Evolutionary conservation across 2,113 vertebrate genomes (phyloP).

Genomic region (Poecilia latipinna): DNA sequence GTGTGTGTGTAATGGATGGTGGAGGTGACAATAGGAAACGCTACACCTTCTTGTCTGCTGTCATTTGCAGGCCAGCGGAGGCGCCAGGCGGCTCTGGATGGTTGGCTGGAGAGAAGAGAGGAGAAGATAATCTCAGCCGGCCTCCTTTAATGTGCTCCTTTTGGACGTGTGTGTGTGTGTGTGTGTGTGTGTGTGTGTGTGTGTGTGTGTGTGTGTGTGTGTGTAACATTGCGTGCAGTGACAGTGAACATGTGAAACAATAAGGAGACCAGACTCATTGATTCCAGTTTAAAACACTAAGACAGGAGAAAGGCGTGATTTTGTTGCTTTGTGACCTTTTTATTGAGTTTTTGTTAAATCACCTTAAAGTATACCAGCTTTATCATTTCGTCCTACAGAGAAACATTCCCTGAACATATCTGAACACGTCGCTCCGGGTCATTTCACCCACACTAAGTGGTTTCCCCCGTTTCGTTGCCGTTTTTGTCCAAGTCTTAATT

Average conservation of each 20-base stretch:
- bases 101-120: slow-evolving; percentile 53
- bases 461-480: too few species aligned
- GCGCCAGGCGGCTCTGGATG: slow-evolving; percentile 69
- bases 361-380: not conserved
- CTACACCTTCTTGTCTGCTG: slow-evolving; percentile 74
- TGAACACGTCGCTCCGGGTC: too few species aligned
- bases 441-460: too few species aligned
- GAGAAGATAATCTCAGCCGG: slow-evolving; percentile 66
- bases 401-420: too few species aligned
- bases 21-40: slow-evolving; percentile 72
- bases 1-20: slow-evolving; percentile 20
- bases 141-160: not conserved
- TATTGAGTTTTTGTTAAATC: not conserved
- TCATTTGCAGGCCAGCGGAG: slow-evolving; percentile 61
- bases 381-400: too few species aligned
- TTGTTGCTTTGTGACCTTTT: too few species aligned
- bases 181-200: not conserved
- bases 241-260: too few species aligned
- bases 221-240: too few species aligned
- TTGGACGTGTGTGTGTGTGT: not conserved
- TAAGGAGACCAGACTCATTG: too few species aligned
- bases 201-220: not conserved
- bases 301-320: too few species aligned
- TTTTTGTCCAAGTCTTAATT: too few species aligned
- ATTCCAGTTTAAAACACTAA: not conserved